These are phyloP conservation scores for Tricholauxania praeusta DNA, from an alignment of 2,888 invertebrate genomes.

Conservation along the genomic window DNA sequence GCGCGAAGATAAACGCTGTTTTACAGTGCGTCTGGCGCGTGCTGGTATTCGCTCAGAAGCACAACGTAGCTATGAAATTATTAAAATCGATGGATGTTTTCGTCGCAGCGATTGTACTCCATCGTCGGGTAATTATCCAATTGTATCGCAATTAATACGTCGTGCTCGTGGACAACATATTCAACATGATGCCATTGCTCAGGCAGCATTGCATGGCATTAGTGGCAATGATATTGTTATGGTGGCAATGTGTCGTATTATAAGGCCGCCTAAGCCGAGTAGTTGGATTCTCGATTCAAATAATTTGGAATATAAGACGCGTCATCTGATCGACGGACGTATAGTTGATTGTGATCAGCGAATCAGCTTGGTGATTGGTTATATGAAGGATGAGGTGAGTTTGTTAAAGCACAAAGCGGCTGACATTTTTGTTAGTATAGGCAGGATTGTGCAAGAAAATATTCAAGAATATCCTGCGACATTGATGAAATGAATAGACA, in stretches of 20 bases:
- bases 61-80: constrained; percentile 75
- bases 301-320: constrained; percentile 88
- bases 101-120: constrained; percentile 72
- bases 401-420: neutral
- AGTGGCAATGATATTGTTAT: constrained; percentile 77
- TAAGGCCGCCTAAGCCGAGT: constrained; percentile 78
- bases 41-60: constrained; percentile 80
- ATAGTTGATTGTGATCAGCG: constrained; percentile 93
- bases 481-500: too few species aligned
- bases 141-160: constrained; percentile 68
- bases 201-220: constrained; percentile 69
- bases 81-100: constrained; percentile 77
- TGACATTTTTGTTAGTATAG: too few species aligned
- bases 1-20: constrained; percentile 70
- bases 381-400: constrained; percentile 87
- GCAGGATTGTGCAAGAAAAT: too few species aligned
- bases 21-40: constrained; percentile 73
- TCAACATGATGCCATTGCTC: constrained; percentile 67
- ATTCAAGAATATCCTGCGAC: too few species aligned
- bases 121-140: constrained; percentile 68
- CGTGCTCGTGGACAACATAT: constrained; percentile 64
- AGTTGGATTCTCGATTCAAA: constrained; percentile 76
- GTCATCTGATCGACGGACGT: constrained; percentile 89
- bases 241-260: constrained; percentile 80
- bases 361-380: constrained; percentile 89